Evolutionary conservation across 1,140 invertebrate species (phyloP), one percentile per base, ranked within the genome.

Genomic region (Leptinotarsa defecta): DNA sequence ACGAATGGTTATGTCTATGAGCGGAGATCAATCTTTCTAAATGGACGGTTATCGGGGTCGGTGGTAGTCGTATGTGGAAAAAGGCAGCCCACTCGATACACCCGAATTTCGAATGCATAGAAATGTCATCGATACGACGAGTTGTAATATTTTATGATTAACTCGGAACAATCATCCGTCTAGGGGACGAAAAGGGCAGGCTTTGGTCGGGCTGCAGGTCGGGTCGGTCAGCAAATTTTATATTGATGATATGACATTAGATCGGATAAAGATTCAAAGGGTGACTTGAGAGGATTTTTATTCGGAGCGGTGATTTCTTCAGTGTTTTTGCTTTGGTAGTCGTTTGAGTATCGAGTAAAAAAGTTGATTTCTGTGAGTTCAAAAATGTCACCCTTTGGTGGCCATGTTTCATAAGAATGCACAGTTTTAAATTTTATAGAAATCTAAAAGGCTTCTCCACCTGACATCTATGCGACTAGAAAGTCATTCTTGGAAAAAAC

Each of bases 101-200:
- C 65, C 62, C 77, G 73, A 79, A 81, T 81, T 81, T 81, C 78
- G 78, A 81, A 82, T 82, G 77, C 81, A 82, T 82, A 74, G 78
- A 82, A 82, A 82, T 78, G 81, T 82, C 81, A 82, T 79, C 81
- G 78, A 79, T 79, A 76, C 76, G 75, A 78, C 62, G 69, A 76
- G 68, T 77, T 76, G 82, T 79, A 77, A 84, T 84, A 84, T 84
- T 82, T 84, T 83, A 84, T 81, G 83, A 85, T 85, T 83, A 80
- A 65, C 17, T 20, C 19, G 71, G 71, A 73, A 61, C 57, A 65
- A 73, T 73, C 52, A 65, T 24, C 48, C 19, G n/a, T 73, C 52
- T 13, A 62, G 49, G 71, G 63, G 52, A 27, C 19, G 52, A 19
- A 73, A 22, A 73, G 15, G 68, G 34, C 15, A 70, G n/a, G 24